These are phyloP conservation scores for Adelges cooleyi DNA, from an alignment of 1,140 invertebrate genomes.

Conservation along the genomic window DNA sequence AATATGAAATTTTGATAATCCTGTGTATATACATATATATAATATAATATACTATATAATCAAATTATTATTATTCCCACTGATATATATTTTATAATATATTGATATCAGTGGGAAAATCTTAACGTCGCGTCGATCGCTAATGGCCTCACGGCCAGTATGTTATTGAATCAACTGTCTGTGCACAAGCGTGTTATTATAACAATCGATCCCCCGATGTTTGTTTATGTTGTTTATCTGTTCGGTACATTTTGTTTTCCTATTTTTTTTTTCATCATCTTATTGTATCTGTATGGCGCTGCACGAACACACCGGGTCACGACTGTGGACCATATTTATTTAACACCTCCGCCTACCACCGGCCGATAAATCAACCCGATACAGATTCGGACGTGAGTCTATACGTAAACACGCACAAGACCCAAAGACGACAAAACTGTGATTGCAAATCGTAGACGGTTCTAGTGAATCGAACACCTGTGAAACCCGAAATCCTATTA, in stretches of 20 bases:
- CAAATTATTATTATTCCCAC: too few species aligned
- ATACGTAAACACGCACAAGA: too few species aligned
- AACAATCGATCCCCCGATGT: neutral
- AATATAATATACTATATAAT: too few species aligned
- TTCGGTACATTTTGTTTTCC: slow-evolving; percentile 1
- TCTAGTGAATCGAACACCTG: too few species aligned
- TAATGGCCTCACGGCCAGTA: neutral
- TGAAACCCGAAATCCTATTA: too few species aligned
- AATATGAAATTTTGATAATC: too few species aligned
- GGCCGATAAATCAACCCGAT: neutral
- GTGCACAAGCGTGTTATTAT: neutral
- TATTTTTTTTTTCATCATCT: neutral
- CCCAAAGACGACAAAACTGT: too few species aligned
- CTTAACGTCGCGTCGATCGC: neutral
- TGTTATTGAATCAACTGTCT: slow-evolving; percentile 1
- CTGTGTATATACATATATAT: too few species aligned
- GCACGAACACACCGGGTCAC: slow-evolving; percentile 16
- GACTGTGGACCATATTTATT: slow-evolving; percentile 21
- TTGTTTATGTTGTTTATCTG: slow-evolving; percentile 1
- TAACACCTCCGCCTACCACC: slow-evolving; percentile 19
- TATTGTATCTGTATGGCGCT: too few species aligned
- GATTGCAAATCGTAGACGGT: too few species aligned
- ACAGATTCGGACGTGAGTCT: slow-evolving; percentile 2
- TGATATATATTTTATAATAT: too few species aligned
- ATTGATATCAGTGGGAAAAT: slow-evolving; percentile 28